Base-by-base conservation (phyloP, 2,113 vertebrate species). In the Aegypius monachus region DNA sequence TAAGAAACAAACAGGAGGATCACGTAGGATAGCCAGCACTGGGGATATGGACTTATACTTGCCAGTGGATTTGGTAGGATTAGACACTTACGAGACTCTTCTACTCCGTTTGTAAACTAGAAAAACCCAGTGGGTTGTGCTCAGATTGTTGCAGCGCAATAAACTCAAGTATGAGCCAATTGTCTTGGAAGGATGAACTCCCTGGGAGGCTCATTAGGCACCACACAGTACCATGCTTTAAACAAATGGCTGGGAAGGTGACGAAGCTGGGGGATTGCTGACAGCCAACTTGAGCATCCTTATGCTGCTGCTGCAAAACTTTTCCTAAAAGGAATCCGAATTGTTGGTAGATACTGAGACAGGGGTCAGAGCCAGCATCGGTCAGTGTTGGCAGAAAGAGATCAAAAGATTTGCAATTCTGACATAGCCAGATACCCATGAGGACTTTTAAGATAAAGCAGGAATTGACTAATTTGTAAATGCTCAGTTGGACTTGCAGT, bases 171-270 rank as follows among this genome's bases (percentile, higher is more conserved):
- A n/a, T 47, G 25, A 79, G 56, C 55, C 84, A 81, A 85, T 68
- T 85, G 81, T 85, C 81, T 91, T 82, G 70, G 70, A 96, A 93
- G 81, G 61, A 47, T 74, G 36, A 84, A 63, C 47, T 95, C 84
- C 81, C 73, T 68, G 32, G 61, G 78, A 95, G 66, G 61, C 70
- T 97, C 78, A 82, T 89, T 89, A 89, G 87, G 70, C 77, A 82
- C 43, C 16, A 25, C 47, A 23, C 65, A 74, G 38, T 58, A 67
- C 65, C 68, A 55, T 48, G 22, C n/a, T 48, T 78, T 87, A 79
- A 91, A 89, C 31, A 85, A 96, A 91, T 90, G 48, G 5, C 73
- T 90, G 70, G 56, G 27, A 87, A 84, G 38, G 52, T 74, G 63
- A 47, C 5, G 5, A 67, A 84, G 40, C 72, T 77, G 31, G 12